Evolutionary conservation across 2,113 vertebrate species (phyloP), one percentile per base, ranked within the genome.

Genomic region (Leucoraja erinaceus): DNA sequence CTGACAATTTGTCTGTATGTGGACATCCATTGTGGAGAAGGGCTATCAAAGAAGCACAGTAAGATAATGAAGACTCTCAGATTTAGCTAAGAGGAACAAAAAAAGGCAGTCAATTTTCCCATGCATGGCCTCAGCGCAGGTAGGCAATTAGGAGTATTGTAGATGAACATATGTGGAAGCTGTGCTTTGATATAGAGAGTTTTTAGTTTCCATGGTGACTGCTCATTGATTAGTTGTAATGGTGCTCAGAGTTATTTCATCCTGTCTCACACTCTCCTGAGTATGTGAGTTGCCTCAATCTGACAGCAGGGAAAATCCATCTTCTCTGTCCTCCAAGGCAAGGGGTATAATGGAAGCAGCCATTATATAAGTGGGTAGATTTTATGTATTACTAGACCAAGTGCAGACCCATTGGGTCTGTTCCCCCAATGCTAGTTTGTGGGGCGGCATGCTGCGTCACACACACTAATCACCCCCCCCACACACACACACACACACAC

Each of bases 121-220:
- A 16, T 86, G 56, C 56, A 28, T 86, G 56, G 79, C 11, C 47
- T 31, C 83, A 61, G 4, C 14, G 54, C 81, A 59, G 9, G 63
- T 20, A 20, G 31, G 63, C 88, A 91, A 47, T 72, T 72, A 47
- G 66, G 33, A 91, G 88, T 38, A 66, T 10, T 72, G 33, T 11
- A 91, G 63, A 72, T 66, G 70, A 1, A 47, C 38, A 3, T 72
- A 14, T 66, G 66, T 90, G 59, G 59, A 68, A 63, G 31, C 1
- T 90, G 20, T 91, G 31, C 66, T 91, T 33, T 11, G 16, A 25
- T 16, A 47, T 54, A 47, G 88, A 25, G 88, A 66, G 14, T 66
- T 11, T 91, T 91, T 66, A 72, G 88, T 91, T 91, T 72, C 88
- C 47, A 91, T 91, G 14, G 86, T 38, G 66, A 70, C 86, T 68